Evolutionary conservation across 2,888 invertebrate genomes (phyloP), one percentile per base, ranked within the genome.

Genomic region (Calephelis perditalis): DNA sequence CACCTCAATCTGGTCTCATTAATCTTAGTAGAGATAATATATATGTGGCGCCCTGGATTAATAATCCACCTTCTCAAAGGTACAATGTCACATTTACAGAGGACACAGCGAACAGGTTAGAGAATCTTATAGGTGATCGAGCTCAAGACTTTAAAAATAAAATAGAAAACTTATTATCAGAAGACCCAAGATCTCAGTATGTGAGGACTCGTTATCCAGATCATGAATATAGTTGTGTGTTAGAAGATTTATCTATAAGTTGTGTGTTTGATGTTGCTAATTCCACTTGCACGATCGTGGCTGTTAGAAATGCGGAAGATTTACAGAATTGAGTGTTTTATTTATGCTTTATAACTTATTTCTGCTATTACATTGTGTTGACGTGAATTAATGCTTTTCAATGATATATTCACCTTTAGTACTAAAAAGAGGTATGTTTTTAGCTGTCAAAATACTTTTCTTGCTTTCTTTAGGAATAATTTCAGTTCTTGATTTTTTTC

Each of bases 171-270:
- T 67, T 91, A 15, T 69, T 91, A 0, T 79, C 87, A 0, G 89
- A 91, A 66, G 98, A 98, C 82, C 98, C 98, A 0, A 92, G 98
- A 65, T 98, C 98, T 0, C 93, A 96, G 2, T 98, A 98, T 77
- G 91, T 98, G 15, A 92, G 96, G 65, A 94, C 94, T 61, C 92
- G 95, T 70, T 96, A 97, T 81, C 93, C 94, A 0, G 96, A 96
- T 69, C 95, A 96, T 72, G 95, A 97, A 75, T 98, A 97, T 75
- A 96, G 94, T 66, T 98, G 98, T 84, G 93, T 95, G 63, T 92
- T 98, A 70, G 95, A 96, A 73, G 94, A 95, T 76, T 86, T 97
- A 52, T 96, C 96, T 65, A 95, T 98, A 36, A 97, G 96, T 63
- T 97, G 97, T 81, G 94, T 96, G 81, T 98, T 98, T 82, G 96